Conservation (phyloP, 2,113 vertebrate genomes). For the Proterorhinus semilunaris region DNA sequence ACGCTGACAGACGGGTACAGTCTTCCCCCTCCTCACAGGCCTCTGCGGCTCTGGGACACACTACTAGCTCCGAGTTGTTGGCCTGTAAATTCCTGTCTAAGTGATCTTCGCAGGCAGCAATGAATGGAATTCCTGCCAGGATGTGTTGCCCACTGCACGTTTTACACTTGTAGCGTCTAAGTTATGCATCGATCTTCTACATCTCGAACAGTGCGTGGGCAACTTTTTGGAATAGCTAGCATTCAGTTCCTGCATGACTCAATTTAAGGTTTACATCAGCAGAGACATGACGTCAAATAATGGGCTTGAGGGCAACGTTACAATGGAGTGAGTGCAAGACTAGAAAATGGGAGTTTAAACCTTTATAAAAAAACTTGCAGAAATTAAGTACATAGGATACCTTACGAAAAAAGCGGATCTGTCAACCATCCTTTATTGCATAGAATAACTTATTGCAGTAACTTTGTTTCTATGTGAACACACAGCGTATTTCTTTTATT, state of each 20-base stretch:
- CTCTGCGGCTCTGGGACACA: conserved; percentile 35
- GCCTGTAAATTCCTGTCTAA: conserved; percentile 69
- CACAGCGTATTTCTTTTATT: no score
- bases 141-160: conserved; percentile 47
- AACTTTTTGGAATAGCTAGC: background rate
- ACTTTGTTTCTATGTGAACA: no score
- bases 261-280: background rate
- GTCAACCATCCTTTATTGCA: no score
- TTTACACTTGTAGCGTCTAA: conserved; percentile 7
- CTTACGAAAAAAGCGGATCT: no score
- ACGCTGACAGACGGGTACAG: conserved; percentile 32
- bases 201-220: background rate
- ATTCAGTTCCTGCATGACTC: background rate
- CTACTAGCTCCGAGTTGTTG: conserved; percentile 17
- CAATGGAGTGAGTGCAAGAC: no score
- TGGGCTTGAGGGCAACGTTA: background rate
- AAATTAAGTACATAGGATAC: no score
- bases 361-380: no score
- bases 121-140: conserved; percentile 63
- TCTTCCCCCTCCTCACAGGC: conserved; percentile 10
- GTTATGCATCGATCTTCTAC: conserved; percentile 10
- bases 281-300: background rate
- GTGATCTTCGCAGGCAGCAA: conserved; percentile 54
- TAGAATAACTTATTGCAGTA: no score
- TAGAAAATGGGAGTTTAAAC: no score